Percentiles rank a stretch among this genome's conserved stretches.
phyloP scores from a whole-genome alignment of 2,888 invertebrate genomes.

The Masnerella sp. region DNA sequence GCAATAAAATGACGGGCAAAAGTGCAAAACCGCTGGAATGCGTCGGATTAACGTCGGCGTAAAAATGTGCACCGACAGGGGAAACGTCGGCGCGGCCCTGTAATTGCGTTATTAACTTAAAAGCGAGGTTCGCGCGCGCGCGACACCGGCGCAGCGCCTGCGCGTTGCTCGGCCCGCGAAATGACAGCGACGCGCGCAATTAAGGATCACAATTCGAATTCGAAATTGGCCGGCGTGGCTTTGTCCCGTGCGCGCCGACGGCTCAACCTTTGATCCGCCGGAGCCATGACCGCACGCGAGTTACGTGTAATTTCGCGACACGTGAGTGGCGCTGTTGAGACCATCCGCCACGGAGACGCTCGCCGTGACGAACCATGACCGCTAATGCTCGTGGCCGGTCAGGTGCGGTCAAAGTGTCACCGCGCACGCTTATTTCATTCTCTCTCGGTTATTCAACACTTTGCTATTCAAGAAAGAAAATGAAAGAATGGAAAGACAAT shows the following conservation, averaged over 20 bases:
- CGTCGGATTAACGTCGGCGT: conserved; percentile 43
- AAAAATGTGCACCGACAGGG: conserved; percentile 43
- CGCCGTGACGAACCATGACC: conserved; percentile 43
- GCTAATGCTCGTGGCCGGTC: conserved; percentile 4
- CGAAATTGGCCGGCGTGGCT: conserved; percentile 23
- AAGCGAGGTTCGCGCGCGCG: conserved; percentile 67
- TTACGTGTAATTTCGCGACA: conserved; percentile 41
- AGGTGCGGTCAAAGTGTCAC: too few relatives aligned
- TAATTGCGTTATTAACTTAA: conserved; percentile 73
- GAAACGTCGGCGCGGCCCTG: conserved; percentile 61
- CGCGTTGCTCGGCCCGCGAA: conserved; percentile 1
- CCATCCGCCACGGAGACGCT: conserved; percentile 1
- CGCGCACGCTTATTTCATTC: too few relatives aligned
- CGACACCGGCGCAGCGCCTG: conserved; percentile 31
- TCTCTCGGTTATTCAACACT: too few relatives aligned
- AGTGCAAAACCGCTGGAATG: conserved; percentile 48
- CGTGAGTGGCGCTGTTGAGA: conserved; percentile 24
- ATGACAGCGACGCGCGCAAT: conserved; percentile 47
- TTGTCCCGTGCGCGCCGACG: conserved; percentile 19
- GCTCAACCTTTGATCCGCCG: conserved; percentile 36
- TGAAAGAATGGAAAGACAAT: too few relatives aligned
- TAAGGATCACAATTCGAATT: conserved; percentile 50
- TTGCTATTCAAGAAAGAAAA: too few relatives aligned
- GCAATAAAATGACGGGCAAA: conserved; percentile 40
- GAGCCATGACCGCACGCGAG: conserved; percentile 37